Percentiles rank a stretch among this genome's conserved stretches.
Evolutionary conservation across 2,113 vertebrate genomes (phyloP).

Genomic region (Nymphicus hollandicus): DNA sequence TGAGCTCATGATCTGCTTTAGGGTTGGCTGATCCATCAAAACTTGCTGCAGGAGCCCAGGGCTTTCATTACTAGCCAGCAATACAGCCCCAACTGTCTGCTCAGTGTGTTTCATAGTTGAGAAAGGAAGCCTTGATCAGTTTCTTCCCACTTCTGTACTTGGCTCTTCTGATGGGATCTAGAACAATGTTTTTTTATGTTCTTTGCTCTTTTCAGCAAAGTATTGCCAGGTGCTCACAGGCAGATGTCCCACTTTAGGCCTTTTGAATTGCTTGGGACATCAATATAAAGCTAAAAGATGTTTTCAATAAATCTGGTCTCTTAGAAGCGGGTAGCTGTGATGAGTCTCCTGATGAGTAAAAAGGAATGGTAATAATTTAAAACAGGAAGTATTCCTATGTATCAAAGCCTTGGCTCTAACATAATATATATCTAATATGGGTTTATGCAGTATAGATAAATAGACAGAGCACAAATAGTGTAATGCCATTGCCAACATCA

Average conservation of each 20-base stretch:
- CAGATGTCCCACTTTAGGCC: background rate
- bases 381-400: background rate
- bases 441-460: slow-evolving; percentile 26
- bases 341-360: background rate
- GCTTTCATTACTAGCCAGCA: background rate
- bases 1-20: background rate
- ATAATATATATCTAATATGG: background rate
- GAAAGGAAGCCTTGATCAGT: background rate
- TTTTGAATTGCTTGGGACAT: background rate
- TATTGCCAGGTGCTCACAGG: background rate
- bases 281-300: background rate
- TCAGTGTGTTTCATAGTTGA: background rate
- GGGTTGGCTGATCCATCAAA: background rate
- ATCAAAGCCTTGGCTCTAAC: slow-evolving; percentile 12
- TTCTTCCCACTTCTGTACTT: background rate
- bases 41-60: background rate
- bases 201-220: background rate
- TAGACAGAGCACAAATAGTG: slow-evolving; percentile 6
- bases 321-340: background rate
- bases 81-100: background rate
- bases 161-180: background rate
- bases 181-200: background rate
- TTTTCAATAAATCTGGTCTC: background rate
- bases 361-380: slow-evolving; percentile 13
- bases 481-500: slow-evolving; percentile 3